These are phyloP conservation scores for Canis aureus DNA, from an alignment of 2,113 vertebrate species.

Conservation along the genomic window DNA sequence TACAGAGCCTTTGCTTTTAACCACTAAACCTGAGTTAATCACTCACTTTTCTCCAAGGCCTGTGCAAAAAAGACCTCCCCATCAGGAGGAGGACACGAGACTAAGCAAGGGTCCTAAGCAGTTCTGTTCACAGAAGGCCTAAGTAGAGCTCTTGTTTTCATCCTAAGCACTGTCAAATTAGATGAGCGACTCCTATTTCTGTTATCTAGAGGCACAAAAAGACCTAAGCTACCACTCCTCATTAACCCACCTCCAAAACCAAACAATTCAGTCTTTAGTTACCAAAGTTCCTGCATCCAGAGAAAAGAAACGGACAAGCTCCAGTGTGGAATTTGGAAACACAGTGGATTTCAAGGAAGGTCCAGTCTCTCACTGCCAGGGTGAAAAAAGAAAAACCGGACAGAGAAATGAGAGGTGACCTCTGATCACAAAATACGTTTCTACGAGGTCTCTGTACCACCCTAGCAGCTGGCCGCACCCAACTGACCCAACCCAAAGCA, in stretches of 20 bases:
- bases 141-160: not conserved
- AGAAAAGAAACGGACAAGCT: not conserved
- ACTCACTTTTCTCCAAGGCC: not conserved
- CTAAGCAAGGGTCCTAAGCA: too few species aligned
- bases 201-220: not conserved
- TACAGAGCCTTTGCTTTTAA: not conserved
- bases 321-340: not conserved
- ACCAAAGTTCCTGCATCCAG: not conserved
- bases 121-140: not conserved
- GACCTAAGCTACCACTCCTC: not conserved
- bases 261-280: not conserved
- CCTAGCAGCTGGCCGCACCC: not conserved
- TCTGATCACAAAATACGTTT: not conserved
- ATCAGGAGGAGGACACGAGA: not conserved
- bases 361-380: not conserved
- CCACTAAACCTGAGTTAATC: not conserved
- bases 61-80: not conserved
- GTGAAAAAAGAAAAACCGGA: not conserved
- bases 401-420: not conserved
- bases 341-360: not conserved
- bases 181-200: not conserved
- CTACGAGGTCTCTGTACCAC: not conserved
- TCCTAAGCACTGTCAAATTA: not conserved
- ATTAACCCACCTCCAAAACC: not conserved
- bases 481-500: not conserved